These are phyloP conservation scores for Hypotaenidia okinawae DNA, from an alignment of 2,797 vertebrate genomes.

Conservation along the genomic window DNA sequence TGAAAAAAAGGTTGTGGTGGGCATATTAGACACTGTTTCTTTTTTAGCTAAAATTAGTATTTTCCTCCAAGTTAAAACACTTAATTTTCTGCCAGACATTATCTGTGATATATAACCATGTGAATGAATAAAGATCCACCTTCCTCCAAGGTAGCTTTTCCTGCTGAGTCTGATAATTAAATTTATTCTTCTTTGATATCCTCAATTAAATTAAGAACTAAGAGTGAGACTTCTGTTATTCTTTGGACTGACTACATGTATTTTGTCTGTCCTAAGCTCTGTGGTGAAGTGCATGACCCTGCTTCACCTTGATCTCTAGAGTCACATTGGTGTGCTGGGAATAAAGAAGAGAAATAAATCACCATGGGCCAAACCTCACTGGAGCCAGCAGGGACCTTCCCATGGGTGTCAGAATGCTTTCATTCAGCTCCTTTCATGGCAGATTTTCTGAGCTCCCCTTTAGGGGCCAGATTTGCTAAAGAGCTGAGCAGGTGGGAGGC, in stretches of 20 bases:
- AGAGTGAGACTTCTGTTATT: constrained; percentile 53
- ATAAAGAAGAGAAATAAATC: background rate
- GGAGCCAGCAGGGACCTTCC: background rate
- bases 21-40: background rate
- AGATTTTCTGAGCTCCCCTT: background rate
- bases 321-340: background rate
- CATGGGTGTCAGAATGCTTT: background rate
- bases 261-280: background rate
- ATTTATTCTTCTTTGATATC: constrained; percentile 70
- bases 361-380: background rate
- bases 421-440: background rate
- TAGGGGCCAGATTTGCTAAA: background rate
- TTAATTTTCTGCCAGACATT: constrained; percentile 46
- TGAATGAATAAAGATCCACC: constrained; percentile 45
- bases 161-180: constrained; percentile 61
- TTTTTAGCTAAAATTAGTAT: constrained; percentile 52
- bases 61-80: constrained; percentile 29
- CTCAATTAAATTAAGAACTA: constrained; percentile 64
- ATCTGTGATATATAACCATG: constrained; percentile 11
- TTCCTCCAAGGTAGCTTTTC: constrained; percentile 25
- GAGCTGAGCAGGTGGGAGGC: background rate
- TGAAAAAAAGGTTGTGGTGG: background rate
- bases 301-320: background rate
- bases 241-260: constrained; percentile 10
- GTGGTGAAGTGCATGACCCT: background rate